Evolutionary conservation across 2,797 vertebrate species (phyloP).

Genomic region (Bradypodion ventrale): DNA sequence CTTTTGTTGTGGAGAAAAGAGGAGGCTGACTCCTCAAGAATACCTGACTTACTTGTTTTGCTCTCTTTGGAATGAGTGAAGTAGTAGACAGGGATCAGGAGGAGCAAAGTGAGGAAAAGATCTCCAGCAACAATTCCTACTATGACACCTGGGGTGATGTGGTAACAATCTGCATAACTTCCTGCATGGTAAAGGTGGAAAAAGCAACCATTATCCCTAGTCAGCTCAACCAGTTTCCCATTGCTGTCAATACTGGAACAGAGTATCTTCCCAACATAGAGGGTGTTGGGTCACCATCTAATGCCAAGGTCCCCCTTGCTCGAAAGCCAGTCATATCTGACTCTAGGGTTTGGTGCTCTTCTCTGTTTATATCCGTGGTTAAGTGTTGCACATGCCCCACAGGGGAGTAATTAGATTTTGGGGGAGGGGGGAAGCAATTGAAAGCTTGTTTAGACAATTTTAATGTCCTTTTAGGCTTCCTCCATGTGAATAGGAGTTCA

Average conservation of each 20-base stretch:
- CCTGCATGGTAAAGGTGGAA: background rate
- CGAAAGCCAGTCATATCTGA: too few species aligned
- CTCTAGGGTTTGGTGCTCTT: too few species aligned
- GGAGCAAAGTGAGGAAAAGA: background rate
- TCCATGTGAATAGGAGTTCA: too few species aligned
- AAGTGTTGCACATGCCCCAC: too few species aligned
- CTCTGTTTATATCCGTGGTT: too few species aligned
- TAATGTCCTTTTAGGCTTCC: too few species aligned
- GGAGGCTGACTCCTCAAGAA: background rate
- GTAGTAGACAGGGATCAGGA: constrained; percentile 35
- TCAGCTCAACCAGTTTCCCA: background rate
- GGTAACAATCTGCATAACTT: background rate
- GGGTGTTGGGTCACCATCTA: background rate
- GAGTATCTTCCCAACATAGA: background rate
- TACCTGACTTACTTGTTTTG: background rate
- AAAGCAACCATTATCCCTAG: background rate
- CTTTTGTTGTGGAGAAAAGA: too few species aligned
- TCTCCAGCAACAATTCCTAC: background rate
- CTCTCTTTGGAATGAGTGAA: background rate
- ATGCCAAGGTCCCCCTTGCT: background rate
- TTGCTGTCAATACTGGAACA: background rate
- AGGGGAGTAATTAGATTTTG: too few species aligned
- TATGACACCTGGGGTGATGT: background rate
- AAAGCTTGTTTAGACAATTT: too few species aligned
- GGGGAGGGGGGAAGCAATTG: too few species aligned